These are phyloP conservation scores for Onthophagus taurus DNA, from an alignment of 1,140 invertebrate species.

Conservation along the genomic window DNA sequence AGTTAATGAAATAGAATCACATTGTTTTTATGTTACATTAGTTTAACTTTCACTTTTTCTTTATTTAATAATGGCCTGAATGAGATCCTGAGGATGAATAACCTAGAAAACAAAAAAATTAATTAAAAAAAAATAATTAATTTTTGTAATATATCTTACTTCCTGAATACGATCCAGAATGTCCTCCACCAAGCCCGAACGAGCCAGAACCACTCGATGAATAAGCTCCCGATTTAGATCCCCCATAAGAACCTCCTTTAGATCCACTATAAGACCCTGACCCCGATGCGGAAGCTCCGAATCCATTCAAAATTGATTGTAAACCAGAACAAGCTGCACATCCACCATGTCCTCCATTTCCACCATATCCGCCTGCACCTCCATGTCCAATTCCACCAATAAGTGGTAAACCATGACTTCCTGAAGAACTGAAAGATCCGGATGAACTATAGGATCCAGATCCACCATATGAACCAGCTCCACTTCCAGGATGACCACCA, in stretches of 20 bases:
- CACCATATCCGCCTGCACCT: constrained; percentile 2
- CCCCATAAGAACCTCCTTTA: constrained; percentile 1
- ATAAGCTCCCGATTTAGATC: background rate
- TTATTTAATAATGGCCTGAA: constrained; percentile 6
- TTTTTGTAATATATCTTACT: background rate
- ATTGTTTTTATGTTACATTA: constrained; percentile 4
- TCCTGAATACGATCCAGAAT: constrained; percentile 4
- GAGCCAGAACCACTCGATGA: constrained; percentile 3
- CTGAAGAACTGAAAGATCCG: background rate
- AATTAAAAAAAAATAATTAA: background rate
- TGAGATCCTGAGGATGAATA: background rate
- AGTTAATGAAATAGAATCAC: too few relatives aligned
- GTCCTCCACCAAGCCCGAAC: constrained; percentile 1
- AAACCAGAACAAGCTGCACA: background rate
- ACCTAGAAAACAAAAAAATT: background rate
- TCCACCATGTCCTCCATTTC: background rate
- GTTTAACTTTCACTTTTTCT: background rate
- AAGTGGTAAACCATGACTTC: background rate
- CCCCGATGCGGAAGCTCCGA: background rate
- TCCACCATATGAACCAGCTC: background rate
- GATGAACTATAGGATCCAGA: background rate
- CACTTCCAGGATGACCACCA: constrained; percentile 6
- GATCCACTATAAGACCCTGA: background rate
- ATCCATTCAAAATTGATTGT: background rate
- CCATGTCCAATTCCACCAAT: constrained; percentile 1